Conservation (phyloP, 2,113 vertebrate genomes). For the Anser cygnoides region DNA sequence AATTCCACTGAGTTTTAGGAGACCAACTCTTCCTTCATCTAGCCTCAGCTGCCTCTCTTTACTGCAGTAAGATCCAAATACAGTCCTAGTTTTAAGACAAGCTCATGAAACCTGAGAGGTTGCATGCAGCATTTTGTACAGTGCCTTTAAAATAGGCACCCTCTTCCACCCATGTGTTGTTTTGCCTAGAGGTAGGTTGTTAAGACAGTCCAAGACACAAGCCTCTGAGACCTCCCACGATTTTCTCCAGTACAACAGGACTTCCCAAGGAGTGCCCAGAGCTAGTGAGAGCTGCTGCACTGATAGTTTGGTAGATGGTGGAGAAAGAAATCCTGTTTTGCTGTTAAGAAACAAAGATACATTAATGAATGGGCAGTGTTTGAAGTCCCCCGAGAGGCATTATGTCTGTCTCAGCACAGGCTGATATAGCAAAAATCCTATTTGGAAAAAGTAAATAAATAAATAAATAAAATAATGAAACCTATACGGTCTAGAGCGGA, state of each 20-base stretch:
- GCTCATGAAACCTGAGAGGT: background rate
- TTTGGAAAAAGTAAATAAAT: background rate
- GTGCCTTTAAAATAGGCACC: background rate
- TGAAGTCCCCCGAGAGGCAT: background rate
- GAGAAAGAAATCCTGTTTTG: conserved; percentile 23
- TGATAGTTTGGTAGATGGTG: conserved; percentile 67
- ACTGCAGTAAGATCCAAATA: background rate
- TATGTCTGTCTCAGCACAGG: background rate
- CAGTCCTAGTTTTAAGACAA: background rate
- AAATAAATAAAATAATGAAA: background rate
- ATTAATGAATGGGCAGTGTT: background rate
- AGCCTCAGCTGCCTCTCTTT: background rate
- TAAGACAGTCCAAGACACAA: background rate
- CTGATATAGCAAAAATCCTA: background rate
- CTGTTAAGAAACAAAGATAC: conserved; percentile 15
- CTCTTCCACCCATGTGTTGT: background rate
- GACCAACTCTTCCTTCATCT: background rate
- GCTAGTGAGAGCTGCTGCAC: conserved; percentile 73
- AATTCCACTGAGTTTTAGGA: background rate
- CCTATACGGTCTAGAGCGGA: background rate
- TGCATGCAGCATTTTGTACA: background rate
- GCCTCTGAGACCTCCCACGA: conserved; percentile 44
- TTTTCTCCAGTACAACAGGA: conserved; percentile 71
- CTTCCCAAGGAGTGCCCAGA: conserved; percentile 73
- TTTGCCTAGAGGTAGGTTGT: background rate